phyloP scores from a whole-genome alignment of 2,797 vertebrate genomes.

The Discoglossus pictus region DNA sequence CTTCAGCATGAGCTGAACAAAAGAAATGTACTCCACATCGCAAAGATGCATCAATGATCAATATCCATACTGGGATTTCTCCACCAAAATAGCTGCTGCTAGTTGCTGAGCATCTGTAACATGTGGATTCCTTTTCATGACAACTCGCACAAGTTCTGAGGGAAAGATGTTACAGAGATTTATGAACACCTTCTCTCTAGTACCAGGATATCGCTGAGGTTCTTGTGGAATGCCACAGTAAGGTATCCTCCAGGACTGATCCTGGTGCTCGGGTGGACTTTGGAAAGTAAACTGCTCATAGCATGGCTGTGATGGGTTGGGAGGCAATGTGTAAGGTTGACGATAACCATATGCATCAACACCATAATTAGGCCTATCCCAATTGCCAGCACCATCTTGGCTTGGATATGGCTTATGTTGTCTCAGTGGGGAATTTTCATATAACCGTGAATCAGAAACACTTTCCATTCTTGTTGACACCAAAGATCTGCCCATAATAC shows the following conservation, averaged over 20 bases:
- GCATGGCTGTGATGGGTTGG: constrained; percentile 70
- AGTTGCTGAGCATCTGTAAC: constrained; percentile 91
- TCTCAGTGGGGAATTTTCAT: constrained; percentile 76
- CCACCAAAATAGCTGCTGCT: constrained; percentile 90
- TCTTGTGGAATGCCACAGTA: constrained; percentile 75
- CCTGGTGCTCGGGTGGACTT: constrained; percentile 83
- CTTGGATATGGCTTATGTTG: constrained; percentile 76
- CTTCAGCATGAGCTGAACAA: constrained; percentile 80
- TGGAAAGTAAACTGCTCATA: constrained; percentile 87
- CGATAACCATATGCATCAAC: constrained; percentile 76
- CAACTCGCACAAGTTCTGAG: constrained; percentile 85
- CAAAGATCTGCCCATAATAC: constrained; percentile 79
- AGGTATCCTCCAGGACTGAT: constrained; percentile 80
- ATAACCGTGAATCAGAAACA: constrained; percentile 84
- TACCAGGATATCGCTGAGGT: constrained; percentile 78
- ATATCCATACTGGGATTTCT: constrained; percentile 89
- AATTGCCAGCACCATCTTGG: constrained; percentile 76
- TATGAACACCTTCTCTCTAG: constrained; percentile 85
- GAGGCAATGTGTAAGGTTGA: constrained; percentile 74
- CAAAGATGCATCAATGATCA: constrained; percentile 76
- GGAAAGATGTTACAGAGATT: constrained; percentile 98
- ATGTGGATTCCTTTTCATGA: constrained; percentile 92
- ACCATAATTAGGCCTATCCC: constrained; percentile 77
- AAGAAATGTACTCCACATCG: constrained; percentile 73
- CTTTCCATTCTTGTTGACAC: constrained; percentile 83